Conservation (phyloP, 2,797 vertebrate species). For the Chaenodraco wilsoni region DNA sequence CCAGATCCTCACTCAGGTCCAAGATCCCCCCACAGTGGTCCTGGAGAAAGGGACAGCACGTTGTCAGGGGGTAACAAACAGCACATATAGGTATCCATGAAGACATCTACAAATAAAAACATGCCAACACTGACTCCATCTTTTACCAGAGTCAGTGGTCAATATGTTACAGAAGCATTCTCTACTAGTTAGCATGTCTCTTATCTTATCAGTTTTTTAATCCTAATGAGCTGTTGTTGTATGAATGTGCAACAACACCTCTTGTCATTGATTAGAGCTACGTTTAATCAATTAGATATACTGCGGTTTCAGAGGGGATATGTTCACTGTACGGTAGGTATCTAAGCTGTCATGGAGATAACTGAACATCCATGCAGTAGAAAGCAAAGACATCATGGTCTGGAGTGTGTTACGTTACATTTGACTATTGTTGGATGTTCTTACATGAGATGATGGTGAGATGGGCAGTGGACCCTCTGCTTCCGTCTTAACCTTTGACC, state of each 20-base stretch:
- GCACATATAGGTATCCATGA: neutral
- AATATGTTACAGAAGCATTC: constrained; percentile 28
- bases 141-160: constrained; percentile 25
- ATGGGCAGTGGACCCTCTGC: constrained; percentile 84
- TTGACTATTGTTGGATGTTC: neutral
- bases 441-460: constrained; percentile 91
- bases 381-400: neutral
- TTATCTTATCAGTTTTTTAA: constrained; percentile 58
- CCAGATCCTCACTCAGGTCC: constrained; percentile 95
- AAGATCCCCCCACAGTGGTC: constrained; percentile 86
- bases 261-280: constrained; percentile 50
- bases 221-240: constrained; percentile 49
- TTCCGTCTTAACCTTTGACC: constrained; percentile 95
- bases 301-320: neutral
- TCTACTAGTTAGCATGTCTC: constrained; percentile 46
- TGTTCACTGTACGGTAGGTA: neutral
- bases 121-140: neutral
- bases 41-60: constrained; percentile 69
- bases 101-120: neutral
- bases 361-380: neutral
- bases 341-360: neutral
- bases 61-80: constrained; percentile 1
- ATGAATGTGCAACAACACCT: constrained; percentile 4
- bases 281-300: constrained; percentile 39
- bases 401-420: neutral